Percentiles rank a stretch among this genome's conserved stretches.
These are phyloP conservation scores for Pseudorectes ferrugineus DNA, from an alignment of 2,113 vertebrate species.

Conservation along the genomic window DNA sequence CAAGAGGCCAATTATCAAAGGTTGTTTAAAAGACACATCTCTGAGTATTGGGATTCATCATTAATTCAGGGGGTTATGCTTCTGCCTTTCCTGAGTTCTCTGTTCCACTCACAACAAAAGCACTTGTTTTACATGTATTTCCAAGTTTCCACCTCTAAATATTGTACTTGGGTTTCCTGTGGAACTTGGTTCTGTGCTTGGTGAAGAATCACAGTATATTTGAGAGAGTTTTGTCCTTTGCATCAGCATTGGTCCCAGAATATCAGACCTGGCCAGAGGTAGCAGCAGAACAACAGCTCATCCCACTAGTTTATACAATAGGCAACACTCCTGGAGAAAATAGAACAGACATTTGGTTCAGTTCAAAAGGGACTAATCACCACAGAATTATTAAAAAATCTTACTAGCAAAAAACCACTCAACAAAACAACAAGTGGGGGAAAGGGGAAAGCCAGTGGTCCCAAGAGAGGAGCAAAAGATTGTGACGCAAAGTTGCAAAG, in stretches of 20 bases:
- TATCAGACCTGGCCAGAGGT: neutral
- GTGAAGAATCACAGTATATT: neutral
- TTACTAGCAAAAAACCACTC: fast-evolving
- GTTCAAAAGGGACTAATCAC: neutral
- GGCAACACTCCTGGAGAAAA: neutral
- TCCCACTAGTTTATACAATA: neutral
- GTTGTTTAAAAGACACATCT: conserved; percentile 59
- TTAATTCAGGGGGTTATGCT: conserved; percentile 32
- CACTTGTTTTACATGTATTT: neutral
- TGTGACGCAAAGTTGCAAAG: neutral
- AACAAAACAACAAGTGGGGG: neutral
- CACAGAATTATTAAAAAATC: neutral
- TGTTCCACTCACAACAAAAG: neutral
- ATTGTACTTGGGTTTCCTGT: neutral
- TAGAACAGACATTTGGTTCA: neutral
- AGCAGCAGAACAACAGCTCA: neutral
- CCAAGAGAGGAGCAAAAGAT: neutral
- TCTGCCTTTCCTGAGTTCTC: neutral
- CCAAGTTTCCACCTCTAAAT: neutral
- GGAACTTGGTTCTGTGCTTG: neutral
- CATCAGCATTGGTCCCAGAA: neutral
- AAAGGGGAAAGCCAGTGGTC: neutral
- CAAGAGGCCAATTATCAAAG: conserved; percentile 54
- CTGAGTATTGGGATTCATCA: conserved; percentile 26
- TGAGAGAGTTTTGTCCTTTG: neutral